Evolutionary conservation across 2,888 invertebrate genomes (phyloP).

Genomic region (Microplitis deprimator): DNA sequence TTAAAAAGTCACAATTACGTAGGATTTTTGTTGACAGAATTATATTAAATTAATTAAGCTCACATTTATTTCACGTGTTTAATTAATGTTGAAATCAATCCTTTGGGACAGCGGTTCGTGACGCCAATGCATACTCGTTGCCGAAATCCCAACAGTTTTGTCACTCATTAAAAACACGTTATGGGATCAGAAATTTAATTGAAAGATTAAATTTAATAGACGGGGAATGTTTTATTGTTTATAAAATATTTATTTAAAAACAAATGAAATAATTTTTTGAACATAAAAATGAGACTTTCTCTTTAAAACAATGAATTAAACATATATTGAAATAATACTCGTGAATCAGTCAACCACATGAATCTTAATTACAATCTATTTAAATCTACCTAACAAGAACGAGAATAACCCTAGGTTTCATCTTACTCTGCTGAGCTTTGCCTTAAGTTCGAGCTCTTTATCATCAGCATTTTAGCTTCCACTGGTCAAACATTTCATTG

Average conservation of each 20-base stretch:
- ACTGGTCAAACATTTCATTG: constrained; percentile 9
- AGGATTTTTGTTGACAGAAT: no score
- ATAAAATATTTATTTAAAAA: background rate
- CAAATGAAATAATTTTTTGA: background rate
- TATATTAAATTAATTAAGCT: no score
- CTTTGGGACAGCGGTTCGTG: no score
- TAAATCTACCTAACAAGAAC: constrained; percentile 32
- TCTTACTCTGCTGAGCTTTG: constrained; percentile 16
- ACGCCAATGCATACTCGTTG: no score
- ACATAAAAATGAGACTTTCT: background rate
- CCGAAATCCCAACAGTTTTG: no score
- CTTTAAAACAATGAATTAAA: constrained; percentile 5
- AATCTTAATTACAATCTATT: constrained; percentile 63
- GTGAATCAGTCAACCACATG: constrained; percentile 41
- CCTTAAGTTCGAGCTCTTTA: constrained; percentile 10
- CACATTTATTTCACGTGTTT: no score
- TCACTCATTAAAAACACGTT: no score
- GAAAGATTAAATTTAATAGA: background rate
- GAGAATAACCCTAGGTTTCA: constrained; percentile 21
- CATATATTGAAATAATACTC: constrained; percentile 16
- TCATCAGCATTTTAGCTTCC: constrained; percentile 6
- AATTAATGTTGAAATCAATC: no score
- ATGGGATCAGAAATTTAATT: no score
- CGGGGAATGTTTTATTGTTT: background rate
- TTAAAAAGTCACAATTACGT: no score